Percentiles rank a stretch among this genome's conserved stretches.
These are phyloP conservation scores for Erebia palarica DNA, from an alignment of 2,888 invertebrate genomes.

Conservation along the genomic window DNA sequence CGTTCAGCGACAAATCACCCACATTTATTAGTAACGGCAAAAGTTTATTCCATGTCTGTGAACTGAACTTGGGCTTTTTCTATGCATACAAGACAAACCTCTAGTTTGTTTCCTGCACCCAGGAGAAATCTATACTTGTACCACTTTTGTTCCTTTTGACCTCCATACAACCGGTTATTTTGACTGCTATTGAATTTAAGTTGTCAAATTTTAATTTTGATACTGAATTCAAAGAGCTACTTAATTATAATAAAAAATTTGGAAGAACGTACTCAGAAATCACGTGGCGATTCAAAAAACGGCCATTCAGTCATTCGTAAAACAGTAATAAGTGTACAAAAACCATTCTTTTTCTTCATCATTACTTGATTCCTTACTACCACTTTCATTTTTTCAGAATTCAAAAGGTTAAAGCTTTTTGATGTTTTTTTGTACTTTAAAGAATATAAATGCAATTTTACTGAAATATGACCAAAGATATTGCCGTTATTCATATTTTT, in stretches of 20 bases:
- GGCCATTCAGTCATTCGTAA: too few relatives aligned
- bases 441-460: neutral
- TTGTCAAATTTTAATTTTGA: neutral
- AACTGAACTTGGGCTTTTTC: slow-evolving; percentile 35
- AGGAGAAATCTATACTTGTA: slow-evolving; percentile 33
- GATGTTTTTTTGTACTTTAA: neutral
- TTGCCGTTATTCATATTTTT: slow-evolving; percentile 2
- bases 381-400: too few relatives aligned
- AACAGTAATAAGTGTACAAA: too few relatives aligned
- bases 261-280: neutral
- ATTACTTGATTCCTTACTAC: too few relatives aligned
- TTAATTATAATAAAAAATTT: neutral
- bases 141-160: slow-evolving; percentile 14
- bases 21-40: slow-evolving; percentile 33
- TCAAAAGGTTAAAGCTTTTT: too few relatives aligned
- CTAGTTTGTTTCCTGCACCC: slow-evolving; percentile 38
- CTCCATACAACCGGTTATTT: neutral
- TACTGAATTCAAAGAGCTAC: neutral
- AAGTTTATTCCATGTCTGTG: slow-evolving; percentile 39
- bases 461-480: neutral
- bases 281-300: too few relatives aligned
- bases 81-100: slow-evolving; percentile 32
- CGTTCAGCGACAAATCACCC: slow-evolving; percentile 29
- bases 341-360: too few relatives aligned
- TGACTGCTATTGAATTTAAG: neutral